Percentiles rank a stretch among this genome's conserved stretches.
These are phyloP conservation scores for Gorsachius magnificus DNA, from an alignment of 2,797 vertebrate genomes.

Conservation along the genomic window DNA sequence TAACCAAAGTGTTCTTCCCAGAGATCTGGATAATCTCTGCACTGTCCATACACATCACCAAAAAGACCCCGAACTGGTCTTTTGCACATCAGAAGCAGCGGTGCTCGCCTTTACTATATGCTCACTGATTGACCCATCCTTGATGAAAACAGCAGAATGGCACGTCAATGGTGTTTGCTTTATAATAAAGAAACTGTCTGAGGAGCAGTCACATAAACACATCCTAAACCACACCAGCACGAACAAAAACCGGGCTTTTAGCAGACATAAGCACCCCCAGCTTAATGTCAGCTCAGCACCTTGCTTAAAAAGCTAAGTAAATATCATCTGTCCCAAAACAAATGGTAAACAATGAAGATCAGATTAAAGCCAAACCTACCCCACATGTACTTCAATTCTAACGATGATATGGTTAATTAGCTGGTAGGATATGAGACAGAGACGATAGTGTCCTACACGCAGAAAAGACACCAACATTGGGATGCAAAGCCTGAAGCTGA, in stretches of 20 bases:
- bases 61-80: neutral
- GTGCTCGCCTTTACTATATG: neutral
- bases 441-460: neutral
- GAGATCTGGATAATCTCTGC: neutral
- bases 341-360: neutral
- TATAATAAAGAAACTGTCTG: neutral
- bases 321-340: neutral
- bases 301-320: neutral
- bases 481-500: neutral
- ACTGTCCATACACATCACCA: neutral
- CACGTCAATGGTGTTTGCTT: fast-evolving
- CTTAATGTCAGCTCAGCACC: neutral
- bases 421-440: neutral
- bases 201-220: neutral
- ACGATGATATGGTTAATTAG: neutral
- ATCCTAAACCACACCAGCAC: neutral
- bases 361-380: neutral
- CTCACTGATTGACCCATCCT: neutral
- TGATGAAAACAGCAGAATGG: neutral
- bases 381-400: neutral
- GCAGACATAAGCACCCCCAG: neutral
- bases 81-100: neutral
- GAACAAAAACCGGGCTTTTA: neutral
- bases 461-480: fast-evolving
- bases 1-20: neutral